A percentile compares a stretch with the other conserved stretches of the same genome.
phyloP scores from a whole-genome alignment of 2,888 invertebrate species.

The Salpingus planirostris region DNA sequence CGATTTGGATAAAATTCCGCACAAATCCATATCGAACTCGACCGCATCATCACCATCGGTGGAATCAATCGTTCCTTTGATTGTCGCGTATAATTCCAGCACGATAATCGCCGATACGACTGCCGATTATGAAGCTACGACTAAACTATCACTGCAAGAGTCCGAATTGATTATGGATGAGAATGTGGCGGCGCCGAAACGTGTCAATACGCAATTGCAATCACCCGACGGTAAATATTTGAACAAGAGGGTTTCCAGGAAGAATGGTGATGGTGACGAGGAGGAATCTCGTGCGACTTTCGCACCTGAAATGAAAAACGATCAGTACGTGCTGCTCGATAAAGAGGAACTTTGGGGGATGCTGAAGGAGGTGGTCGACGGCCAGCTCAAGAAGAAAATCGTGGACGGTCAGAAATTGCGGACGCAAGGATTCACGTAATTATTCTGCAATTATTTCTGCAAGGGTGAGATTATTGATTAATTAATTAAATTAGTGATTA shows the following conservation, averaged over 20 bases:
- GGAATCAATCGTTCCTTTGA: constrained; percentile 2
- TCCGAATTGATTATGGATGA: constrained; percentile 3
- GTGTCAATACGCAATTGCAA: constrained; percentile 29
- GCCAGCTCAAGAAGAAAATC: constrained; percentile 23
- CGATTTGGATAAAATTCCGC: constrained; percentile 6
- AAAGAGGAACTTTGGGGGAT: constrained; percentile 55
- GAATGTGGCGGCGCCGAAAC: constrained; percentile 17
- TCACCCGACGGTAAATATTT: constrained; percentile 16
- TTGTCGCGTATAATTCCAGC: neutral
- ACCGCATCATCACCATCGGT: too few species aligned
- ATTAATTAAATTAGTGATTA: too few species aligned
- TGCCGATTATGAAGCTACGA: constrained; percentile 8
- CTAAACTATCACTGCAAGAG: too few species aligned
- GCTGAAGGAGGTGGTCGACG: constrained; percentile 47
- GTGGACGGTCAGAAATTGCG: constrained; percentile 18
- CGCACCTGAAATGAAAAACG: constrained; percentile 39
- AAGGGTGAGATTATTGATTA: neutral
- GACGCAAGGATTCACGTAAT: constrained; percentile 23
- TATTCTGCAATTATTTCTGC: constrained; percentile 4
- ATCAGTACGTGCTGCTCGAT: constrained; percentile 49
- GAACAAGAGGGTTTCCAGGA: too few species aligned
- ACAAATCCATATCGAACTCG: constrained; percentile 17
- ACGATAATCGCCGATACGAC: neutral
- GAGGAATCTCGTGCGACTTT: constrained; percentile 20
- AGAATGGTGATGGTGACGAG: constrained; percentile 13